Base-by-base conservation (phyloP, 2,797 vertebrate species). In the Sarcophilus harrisii region DNA sequence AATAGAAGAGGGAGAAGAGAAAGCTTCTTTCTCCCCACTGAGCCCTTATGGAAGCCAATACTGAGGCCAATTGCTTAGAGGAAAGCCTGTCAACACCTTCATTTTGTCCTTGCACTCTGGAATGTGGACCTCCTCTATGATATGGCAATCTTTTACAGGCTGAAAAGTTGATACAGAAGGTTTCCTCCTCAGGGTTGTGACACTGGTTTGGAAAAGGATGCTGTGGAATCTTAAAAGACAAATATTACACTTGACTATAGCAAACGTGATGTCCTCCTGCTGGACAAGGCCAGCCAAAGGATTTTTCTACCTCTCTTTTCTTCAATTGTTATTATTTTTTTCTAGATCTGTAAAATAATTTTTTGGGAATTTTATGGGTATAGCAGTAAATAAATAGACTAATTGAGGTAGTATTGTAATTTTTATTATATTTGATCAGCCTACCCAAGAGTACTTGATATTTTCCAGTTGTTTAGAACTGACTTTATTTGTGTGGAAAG, bases 1-100 rank as follows among this genome's bases (percentile, higher is more conserved):
- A 92, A 87, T 58, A 55, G 90, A 54, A 90, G 16, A 90, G 73
- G 21, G 18, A 81, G 21, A 57, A 28, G 58, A 95, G n/a, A 96
- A 94, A 92, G 90, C 12, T 27, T 92, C 13, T 92, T 21, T 66
- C 92, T 54, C 96, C 28, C 24, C 59, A 1, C 38, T 21, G 28
- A 5, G 16, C 59, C 92, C 29, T 89, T 59, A 89, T 45, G 58
- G 57, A 55, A 55, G 21, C 1, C 38, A 0, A 29, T 90, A 57
- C 32, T 94, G 32, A 52, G 0, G 5, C 38, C 0, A 0, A 13
- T 3, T 81, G 28, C 91, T 96, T 29, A 87, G 93, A 90, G 58
- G 38, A 57, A 60, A 90, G 1, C 24, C 57, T 93, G 4, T 45
- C 30, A 49, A 28, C 92, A 8, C 30, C 55, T 59, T 32, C 60